These are phyloP conservation scores for Melolontha melolontha DNA, from an alignment of 2,888 invertebrate species.

Conservation along the genomic window DNA sequence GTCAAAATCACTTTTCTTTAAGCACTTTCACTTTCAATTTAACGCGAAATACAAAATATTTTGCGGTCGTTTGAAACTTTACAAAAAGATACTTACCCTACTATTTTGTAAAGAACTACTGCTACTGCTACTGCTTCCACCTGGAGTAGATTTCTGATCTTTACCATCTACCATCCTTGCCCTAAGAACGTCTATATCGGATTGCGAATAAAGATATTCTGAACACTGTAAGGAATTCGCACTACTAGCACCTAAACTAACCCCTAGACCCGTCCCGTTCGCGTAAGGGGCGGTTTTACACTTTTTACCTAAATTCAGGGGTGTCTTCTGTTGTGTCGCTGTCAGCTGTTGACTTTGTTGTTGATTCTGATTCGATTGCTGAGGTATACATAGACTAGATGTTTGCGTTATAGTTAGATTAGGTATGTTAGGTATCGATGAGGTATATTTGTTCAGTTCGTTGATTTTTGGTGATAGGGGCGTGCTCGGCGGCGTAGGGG, in stretches of 20 bases:
- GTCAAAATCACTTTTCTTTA: too few species aligned
- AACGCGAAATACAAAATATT: too few species aligned
- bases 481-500: slow-evolving; percentile 68
- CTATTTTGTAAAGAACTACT: slow-evolving; percentile 44
- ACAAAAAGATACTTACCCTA: slow-evolving; percentile 47
- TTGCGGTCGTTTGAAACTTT: too few species aligned
- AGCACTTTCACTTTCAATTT: too few species aligned
- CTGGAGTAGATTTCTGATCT: slow-evolving; percentile 33
- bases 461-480: slow-evolving; percentile 63
- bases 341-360: slow-evolving; percentile 40
- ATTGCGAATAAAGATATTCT: slow-evolving; percentile 44
- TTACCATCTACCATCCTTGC: slow-evolving; percentile 39
- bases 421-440: slow-evolving; percentile 50
- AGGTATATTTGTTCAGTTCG: slow-evolving; percentile 52
- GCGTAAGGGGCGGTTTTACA: slow-evolving; percentile 49
- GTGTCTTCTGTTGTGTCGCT: slow-evolving; percentile 51
- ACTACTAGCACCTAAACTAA: slow-evolving; percentile 41
- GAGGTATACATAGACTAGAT: slow-evolving; percentile 62
- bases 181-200: slow-evolving; percentile 35
- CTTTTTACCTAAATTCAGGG: slow-evolving; percentile 55
- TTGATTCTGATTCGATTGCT: slow-evolving; percentile 51
- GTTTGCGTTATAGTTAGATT: slow-evolving; percentile 57
- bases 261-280: slow-evolving; percentile 48
- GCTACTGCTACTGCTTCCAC: slow-evolving; percentile 8
- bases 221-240: slow-evolving; percentile 35